These are phyloP conservation scores for Lymantria monacha DNA, from an alignment of 2,888 invertebrate species.

Conservation along the genomic window DNA sequence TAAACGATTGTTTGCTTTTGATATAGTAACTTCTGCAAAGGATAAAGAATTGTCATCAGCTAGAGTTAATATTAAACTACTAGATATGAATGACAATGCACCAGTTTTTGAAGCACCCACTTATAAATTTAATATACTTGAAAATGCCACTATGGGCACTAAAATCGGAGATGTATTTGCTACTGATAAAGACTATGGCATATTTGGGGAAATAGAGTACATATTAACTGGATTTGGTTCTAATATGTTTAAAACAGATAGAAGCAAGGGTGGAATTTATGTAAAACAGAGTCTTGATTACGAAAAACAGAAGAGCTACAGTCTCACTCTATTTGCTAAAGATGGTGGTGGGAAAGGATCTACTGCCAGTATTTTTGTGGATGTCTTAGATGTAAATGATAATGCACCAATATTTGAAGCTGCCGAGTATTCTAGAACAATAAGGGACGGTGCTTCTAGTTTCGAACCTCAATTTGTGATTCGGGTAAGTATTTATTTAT, in stretches of 20 bases:
- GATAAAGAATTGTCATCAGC: conserved; percentile 82
- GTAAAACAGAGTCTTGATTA: conserved; percentile 87
- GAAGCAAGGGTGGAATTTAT: conserved; percentile 85
- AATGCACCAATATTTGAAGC: conserved; percentile 88
- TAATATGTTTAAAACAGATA: conserved; percentile 87
- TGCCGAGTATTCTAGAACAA: conserved; percentile 87
- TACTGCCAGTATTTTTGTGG: conserved; percentile 86
- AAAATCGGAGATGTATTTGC: conserved; percentile 86
- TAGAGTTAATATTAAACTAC: conserved; percentile 84
- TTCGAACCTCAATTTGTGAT: conserved; percentile 92
- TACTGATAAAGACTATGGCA: conserved; percentile 87
- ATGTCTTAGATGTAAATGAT: conserved; percentile 89
- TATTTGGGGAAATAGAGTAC: conserved; percentile 88
- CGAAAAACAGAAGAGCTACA: conserved; percentile 90
- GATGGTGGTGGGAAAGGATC: conserved; percentile 90
- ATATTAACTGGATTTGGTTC: conserved; percentile 90
- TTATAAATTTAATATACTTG: conserved; percentile 85
- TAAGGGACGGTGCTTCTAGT: conserved; percentile 88
- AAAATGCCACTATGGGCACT: conserved; percentile 84
- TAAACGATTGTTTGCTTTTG: conserved; percentile 84
- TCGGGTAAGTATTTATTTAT: conserved; percentile 64
- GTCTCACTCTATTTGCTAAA: conserved; percentile 89
- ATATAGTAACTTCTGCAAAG: conserved; percentile 84
- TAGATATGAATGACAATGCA: conserved; percentile 91
- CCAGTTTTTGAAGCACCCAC: conserved; percentile 85